Conservation (phyloP, 2,888 invertebrate genomes). For the Amphiduros pacificus region DNA sequence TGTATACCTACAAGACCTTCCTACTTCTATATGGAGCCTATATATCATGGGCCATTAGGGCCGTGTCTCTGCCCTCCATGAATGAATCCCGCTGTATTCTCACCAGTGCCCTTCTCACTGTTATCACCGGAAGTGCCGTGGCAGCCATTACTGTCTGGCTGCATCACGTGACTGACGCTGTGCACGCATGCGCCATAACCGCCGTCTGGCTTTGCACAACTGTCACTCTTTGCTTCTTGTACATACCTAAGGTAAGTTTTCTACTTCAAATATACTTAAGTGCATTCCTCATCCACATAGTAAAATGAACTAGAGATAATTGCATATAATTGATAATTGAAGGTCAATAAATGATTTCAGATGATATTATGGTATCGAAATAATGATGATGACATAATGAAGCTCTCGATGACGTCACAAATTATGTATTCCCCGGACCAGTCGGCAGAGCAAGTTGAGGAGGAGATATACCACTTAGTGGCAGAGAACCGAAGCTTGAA, state of each 20-base stretch:
- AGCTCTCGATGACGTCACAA: conserved; percentile 25
- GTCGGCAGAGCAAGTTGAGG: conserved; percentile 31
- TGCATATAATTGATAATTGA: too few relatives aligned
- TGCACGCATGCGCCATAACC: conserved; percentile 33
- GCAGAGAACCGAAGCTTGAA: conserved; percentile 42
- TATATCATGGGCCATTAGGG: conserved; percentile 44
- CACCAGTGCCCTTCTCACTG: conserved; percentile 28
- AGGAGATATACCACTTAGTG: conserved; percentile 39
- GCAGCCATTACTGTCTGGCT: conserved; percentile 26
- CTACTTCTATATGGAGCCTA: conserved; percentile 37
- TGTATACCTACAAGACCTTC: conserved; percentile 38
- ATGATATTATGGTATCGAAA: conserved; percentile 40
- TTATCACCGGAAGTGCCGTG: conserved; percentile 33
- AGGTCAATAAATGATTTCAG: conserved; percentile 25
- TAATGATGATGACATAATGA: conserved; percentile 20
- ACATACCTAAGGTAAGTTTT: conserved; percentile 44
- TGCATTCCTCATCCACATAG: not conserved
- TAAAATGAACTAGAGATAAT: not conserved
- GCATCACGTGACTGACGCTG: conserved; percentile 32
- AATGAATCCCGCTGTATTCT: conserved; percentile 41
- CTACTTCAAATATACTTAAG: too few relatives aligned
- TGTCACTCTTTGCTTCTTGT: conserved; percentile 36
- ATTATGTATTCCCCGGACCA: conserved; percentile 20
- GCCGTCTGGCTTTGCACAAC: conserved; percentile 33
- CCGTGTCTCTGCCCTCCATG: conserved; percentile 40